These are phyloP conservation scores for Myotis pilosus DNA, from an alignment of 2,797 vertebrate genomes.

Conservation along the genomic window DNA sequence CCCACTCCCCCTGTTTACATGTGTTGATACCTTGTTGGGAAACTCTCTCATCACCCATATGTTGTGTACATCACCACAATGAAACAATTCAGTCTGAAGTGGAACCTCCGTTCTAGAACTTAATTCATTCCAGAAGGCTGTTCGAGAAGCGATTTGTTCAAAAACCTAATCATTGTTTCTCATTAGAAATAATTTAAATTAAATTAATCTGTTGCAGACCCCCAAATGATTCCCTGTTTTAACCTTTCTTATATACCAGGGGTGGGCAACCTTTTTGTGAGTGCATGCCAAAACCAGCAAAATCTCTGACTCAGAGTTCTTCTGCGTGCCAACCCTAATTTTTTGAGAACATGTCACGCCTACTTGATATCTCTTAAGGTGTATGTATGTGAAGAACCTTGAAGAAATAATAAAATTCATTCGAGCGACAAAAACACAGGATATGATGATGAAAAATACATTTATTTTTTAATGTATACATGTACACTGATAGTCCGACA, in stretches of 20 bases:
- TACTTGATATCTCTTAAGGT: too few relatives aligned
- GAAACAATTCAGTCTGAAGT: not conserved
- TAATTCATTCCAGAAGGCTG: not conserved
- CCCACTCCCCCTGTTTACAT: not conserved
- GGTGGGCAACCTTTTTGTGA: too few relatives aligned
- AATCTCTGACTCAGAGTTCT: too few relatives aligned
- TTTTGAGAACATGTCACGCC: too few relatives aligned
- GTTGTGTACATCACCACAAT: not conserved
- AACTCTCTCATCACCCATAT: not conserved
- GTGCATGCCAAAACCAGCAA: too few relatives aligned
- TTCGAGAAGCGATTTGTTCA: not conserved
- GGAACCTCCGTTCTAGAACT: not conserved
- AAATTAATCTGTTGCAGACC: not conserved
- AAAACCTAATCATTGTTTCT: not conserved
- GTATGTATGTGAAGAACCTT: too few relatives aligned
- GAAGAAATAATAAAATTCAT: too few relatives aligned
- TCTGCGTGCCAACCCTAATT: too few relatives aligned
- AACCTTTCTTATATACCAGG: not conserved
- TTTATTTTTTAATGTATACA: too few relatives aligned
- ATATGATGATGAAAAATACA: too few relatives aligned
- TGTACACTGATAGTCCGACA: too few relatives aligned
- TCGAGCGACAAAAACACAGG: too few relatives aligned
- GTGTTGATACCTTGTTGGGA: not conserved
- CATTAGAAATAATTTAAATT: not conserved
- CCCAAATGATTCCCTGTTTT: not conserved